Base-by-base conservation (phyloP, 2,113 vertebrate species). In the Hystrix cristata region DNA sequence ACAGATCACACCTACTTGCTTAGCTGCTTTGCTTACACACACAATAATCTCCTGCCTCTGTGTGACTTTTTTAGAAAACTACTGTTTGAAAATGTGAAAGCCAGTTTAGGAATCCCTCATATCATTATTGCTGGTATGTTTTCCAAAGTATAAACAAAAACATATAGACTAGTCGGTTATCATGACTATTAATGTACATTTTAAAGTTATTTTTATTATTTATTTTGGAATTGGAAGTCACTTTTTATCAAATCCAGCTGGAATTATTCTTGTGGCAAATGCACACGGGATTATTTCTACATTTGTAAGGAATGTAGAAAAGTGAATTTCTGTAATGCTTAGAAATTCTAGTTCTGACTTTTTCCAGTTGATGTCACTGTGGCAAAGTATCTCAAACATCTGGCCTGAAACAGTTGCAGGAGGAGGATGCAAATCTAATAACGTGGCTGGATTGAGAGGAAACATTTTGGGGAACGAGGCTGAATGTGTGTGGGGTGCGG, bases 281-380 rank as follows among this genome's bases (percentile, higher is more conserved):
- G 90, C 65, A 59, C 3, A 5, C 13, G 67, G 9, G 0, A 78
- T 51, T 59, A 71, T 71, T 82, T 71, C 43, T 46, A 74, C 14
- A 67, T 29, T 69, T 90, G 3, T 80, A 59, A 74, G 65, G 48
- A 76, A 76, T 27, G 7, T 55, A 18, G 62, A 53, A 67, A 92
- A 96, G 46, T 5, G 31, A 93, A 76, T 21, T 34, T 94, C 55
- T 82, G 53, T 62, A 71, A 72, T 5, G 3, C 72, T 79, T 60
- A 9, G 21, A 59, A 78, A 9, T 67, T 98, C 89, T 94, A 98
- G 79, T 98, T 98, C 97, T 96, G 78, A 16, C 34, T 93, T 96
- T 87, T 98, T 82, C 98, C 98, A 97, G 95, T 72, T 97, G 97
- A 95, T 98, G 98, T 98, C 97, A 97, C 97, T 97, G 76, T 98